Percentiles rank a stretch among this genome's conserved stretches.
Conservation (phyloP, 2,888 invertebrate species). For the Argynnis bischoffii region DNA sequence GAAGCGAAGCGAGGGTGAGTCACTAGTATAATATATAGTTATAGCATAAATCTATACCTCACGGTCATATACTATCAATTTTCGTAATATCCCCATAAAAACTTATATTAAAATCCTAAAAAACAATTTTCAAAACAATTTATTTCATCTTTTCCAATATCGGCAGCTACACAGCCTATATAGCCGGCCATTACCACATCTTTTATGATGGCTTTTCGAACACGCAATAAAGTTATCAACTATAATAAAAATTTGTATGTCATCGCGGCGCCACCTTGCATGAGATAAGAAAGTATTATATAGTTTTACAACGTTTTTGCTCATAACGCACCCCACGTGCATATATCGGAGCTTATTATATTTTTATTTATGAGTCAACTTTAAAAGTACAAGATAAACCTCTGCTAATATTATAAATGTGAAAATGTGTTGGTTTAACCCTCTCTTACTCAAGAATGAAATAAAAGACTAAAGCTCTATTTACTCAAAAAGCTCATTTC, state of each 20-base stretch:
- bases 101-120: background rate
- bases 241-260: conserved; percentile 49
- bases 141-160: conserved; percentile 35
- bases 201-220: conserved; percentile 65
- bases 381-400: background rate
- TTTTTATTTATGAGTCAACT: background rate
- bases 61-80: background rate
- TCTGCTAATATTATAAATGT: no score
- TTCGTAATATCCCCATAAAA: background rate
- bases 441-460: no score
- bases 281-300: conserved; percentile 29
- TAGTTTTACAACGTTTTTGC: conserved; percentile 8
- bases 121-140: background rate
- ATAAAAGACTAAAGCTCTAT: no score
- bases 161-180: conserved; percentile 45
- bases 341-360: background rate
- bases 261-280: conserved; percentile 33
- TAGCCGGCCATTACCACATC: conserved; percentile 61
- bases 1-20: no score
- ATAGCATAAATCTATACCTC: no score
- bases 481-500: no score
- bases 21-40: no score
- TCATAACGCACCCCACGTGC: conserved; percentile 2
- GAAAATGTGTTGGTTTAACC: no score
- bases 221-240: conserved; percentile 67